A percentile compares a stretch with the other conserved stretches of the same genome.
Evolutionary conservation across 2,888 invertebrate species (phyloP).

Genomic region (Caenorhabditis sinica): DNA sequence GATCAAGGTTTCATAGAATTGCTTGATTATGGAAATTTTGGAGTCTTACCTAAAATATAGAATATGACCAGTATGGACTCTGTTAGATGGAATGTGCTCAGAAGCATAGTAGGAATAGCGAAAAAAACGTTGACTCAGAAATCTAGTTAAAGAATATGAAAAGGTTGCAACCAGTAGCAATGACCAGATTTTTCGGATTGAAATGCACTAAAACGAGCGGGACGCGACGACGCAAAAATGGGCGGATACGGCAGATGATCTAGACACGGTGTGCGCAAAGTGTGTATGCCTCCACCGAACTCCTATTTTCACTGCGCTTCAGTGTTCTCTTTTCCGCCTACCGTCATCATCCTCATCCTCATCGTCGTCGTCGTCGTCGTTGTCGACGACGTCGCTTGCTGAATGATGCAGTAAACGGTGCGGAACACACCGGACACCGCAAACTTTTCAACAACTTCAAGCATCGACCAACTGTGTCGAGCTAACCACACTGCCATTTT

Average conservation of each 20-base stretch:
- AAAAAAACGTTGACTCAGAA: conserved; percentile 2
- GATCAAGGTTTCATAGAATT: too few relatives aligned
- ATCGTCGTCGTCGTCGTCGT: conserved; percentile 13
- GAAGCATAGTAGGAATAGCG: conserved; percentile 20
- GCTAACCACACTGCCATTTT: conserved; percentile 53
- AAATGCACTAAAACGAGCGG: conserved; percentile 67
- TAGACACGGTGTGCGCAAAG: conserved; percentile 60
- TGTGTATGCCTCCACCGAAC: conserved; percentile 28
- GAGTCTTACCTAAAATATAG: conserved; percentile 31
- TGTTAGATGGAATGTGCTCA: conserved; percentile 17
- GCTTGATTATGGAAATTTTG: too few relatives aligned
- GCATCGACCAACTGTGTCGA: conserved; percentile 56
- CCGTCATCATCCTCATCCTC: conserved; percentile 21
- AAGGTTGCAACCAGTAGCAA: conserved; percentile 26
- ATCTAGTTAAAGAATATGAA: conserved; percentile 18
- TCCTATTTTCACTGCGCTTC: conserved; percentile 46
- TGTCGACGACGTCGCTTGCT: conserved; percentile 11
- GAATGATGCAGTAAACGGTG: conserved; percentile 61
- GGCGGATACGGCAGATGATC: conserved; percentile 68
- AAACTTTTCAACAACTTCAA: conserved; percentile 54
- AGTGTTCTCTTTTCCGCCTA: conserved; percentile 53
- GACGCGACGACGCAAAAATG: conserved; percentile 49
- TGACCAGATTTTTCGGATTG: conserved; percentile 59
- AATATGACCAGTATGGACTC: conserved; percentile 10
- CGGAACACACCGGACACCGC: conserved; percentile 63